Conservation (phyloP, 2,888 invertebrate species). For the Drosophila bunnanda region DNA sequence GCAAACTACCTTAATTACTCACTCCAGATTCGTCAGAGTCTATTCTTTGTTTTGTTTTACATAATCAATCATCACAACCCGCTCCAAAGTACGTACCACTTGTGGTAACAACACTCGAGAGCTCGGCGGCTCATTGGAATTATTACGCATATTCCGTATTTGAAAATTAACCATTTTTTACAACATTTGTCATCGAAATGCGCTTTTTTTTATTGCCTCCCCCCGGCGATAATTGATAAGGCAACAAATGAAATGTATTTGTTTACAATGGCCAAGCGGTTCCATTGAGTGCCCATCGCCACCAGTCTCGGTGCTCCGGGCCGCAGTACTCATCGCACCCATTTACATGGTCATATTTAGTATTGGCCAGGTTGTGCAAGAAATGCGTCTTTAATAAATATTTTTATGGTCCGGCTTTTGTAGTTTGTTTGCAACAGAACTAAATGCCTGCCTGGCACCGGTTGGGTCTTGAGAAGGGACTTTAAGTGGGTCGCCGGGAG, state of each 20-base stretch:
- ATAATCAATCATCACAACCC: slow-evolving; percentile 41
- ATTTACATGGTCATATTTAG: slow-evolving; percentile 33
- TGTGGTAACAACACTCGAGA: slow-evolving; percentile 23
- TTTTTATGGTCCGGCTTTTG: slow-evolving; percentile 43
- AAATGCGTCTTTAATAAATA: slow-evolving; percentile 71
- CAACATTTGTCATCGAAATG: slow-evolving; percentile 47
- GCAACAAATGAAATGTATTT: slow-evolving; percentile 53
- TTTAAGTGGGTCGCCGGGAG: slow-evolving; percentile 46
- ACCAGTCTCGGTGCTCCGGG: slow-evolving; percentile 11
- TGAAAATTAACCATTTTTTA: slow-evolving; percentile 11
- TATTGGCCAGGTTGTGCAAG: slow-evolving; percentile 59
- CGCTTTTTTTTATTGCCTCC: slow-evolving; percentile 40
- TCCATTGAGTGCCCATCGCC: slow-evolving; percentile 48
- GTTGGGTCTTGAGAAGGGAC: slow-evolving; percentile 20
- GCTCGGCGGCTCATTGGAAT: slow-evolving; percentile 30
- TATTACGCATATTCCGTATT: slow-evolving; percentile 42
- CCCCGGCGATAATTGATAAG: slow-evolving; percentile 46
- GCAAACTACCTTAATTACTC: slow-evolving; percentile 30
- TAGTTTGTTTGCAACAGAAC: not conserved
- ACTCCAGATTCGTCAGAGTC: slow-evolving; percentile 5
- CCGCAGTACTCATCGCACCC: slow-evolving; percentile 8
- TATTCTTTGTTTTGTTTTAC: slow-evolving; percentile 21
- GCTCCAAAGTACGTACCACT: slow-evolving; percentile 29
- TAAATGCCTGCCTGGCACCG: slow-evolving; percentile 20
- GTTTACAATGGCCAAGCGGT: slow-evolving; percentile 51